Base-by-base conservation (phyloP, 2,797 vertebrate genomes). In the Alectoris magna region DNA sequence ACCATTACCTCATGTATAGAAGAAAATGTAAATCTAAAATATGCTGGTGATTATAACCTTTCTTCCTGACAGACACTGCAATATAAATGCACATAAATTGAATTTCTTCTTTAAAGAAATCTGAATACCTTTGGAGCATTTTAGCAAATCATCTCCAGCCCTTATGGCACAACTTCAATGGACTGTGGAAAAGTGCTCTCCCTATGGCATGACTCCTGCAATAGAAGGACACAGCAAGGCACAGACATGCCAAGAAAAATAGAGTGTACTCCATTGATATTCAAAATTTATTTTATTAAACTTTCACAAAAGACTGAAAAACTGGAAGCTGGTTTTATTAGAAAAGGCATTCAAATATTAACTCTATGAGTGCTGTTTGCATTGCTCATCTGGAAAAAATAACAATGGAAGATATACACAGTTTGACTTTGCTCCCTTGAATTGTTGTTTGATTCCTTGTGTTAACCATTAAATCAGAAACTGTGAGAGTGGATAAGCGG, bases 41-140 rank as follows among this genome's bases (percentile, higher is more conserved):
- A 98, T 98, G 98, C 98, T 98, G 98, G 98, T 98, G 98, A 99
- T 99, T 99, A 99, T 98, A 98, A 98, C 98, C 98, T 99, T 98
- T 98, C 98, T 99, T 98, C 98, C 98, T 98, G 98, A 99, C 98
- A 99, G 98, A 99, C 98, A 98, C 98, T 98, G 98, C 98, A 99
- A 99, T 99, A 99, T 99, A 99, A 99, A 99, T 98, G 98, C 98
- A 99, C 98, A 99, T 99, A 99, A 99, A 99, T 99, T 99, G 98
- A 99, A 99, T 99, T 99, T 99, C 98, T 97, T 98, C 98, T 98
- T 98, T 98, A 98, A 99, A 98, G 98, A 98, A 98, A 98, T 98
- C 97, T 98, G 98, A 99, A 99, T 99, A 99, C 98, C 98, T 99
- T 98, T 98, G 98, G 98, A 98, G 98, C 97, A 97, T 98, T 99